These are phyloP conservation scores for Semicossyphus pulcher DNA, from an alignment of 2,113 vertebrate genomes.

Conservation along the genomic window DNA sequence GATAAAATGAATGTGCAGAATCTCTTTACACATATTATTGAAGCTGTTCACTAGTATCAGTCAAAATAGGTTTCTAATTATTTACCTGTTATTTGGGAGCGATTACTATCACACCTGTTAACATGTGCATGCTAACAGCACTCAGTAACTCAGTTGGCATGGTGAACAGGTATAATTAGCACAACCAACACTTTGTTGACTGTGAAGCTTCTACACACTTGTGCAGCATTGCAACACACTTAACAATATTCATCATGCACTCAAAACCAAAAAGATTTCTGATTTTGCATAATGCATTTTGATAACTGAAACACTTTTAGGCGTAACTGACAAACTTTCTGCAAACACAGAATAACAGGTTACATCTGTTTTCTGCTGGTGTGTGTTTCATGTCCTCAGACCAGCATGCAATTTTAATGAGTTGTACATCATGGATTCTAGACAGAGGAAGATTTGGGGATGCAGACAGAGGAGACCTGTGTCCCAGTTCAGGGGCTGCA, in stretches of 20 bases:
- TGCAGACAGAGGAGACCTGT: too few species aligned
- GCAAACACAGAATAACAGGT: constrained; percentile 1
- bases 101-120: too few species aligned
- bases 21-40: too few species aligned
- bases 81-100: too few species aligned
- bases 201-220: background rate
- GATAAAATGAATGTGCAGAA: background rate
- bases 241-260: too few species aligned
- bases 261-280: background rate
- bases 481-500: too few species aligned
- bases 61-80: too few species aligned
- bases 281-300: background rate
- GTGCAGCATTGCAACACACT: background rate
- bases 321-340: background rate
- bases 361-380: constrained; percentile 2
- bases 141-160: too few species aligned
- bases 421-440: background rate
- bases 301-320: background rate
- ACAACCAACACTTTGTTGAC: background rate
- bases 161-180: background rate
- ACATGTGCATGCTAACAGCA: background rate
- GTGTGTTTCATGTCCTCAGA: background rate
- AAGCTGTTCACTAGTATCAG: too few species aligned
- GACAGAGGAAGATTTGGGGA: too few species aligned
- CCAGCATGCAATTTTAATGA: background rate